phyloP scores from a whole-genome alignment of 2,113 vertebrate genomes.

The Cyphomyrus discorhynchus region DNA sequence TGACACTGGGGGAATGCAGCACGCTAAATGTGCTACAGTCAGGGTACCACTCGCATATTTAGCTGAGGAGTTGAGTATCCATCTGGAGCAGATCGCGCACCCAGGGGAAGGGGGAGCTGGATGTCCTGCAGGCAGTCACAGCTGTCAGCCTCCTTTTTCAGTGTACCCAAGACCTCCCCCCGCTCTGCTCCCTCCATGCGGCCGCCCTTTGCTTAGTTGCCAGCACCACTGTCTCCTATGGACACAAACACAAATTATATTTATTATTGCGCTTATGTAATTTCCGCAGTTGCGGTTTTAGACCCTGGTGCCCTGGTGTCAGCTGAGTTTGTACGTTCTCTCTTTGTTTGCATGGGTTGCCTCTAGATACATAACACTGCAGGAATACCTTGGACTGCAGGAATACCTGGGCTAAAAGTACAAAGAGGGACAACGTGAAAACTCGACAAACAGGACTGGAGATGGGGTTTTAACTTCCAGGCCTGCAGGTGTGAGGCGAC shows the following conservation, averaged over 20 bases:
- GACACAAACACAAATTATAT: background rate
- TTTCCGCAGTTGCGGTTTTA: background rate
- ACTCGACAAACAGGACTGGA: background rate
- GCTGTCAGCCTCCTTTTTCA: slow-evolving; percentile 9
- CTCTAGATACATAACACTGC: background rate
- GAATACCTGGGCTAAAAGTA: background rate
- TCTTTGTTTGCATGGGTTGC: background rate
- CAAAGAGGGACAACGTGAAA: background rate
- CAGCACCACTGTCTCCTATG: background rate
- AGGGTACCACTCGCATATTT: background rate
- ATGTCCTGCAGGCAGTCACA: background rate
- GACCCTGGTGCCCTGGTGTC: background rate
- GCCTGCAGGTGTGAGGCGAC: background rate
- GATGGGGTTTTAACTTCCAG: background rate
- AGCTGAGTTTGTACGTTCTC: background rate
- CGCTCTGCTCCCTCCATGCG: background rate
- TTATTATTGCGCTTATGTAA: background rate
- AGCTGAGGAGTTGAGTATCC: background rate
- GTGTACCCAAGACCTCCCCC: background rate
- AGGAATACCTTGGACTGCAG: background rate
- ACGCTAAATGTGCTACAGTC: background rate
- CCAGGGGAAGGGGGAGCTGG: background rate
- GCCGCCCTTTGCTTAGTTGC: background rate
- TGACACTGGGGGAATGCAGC: background rate
- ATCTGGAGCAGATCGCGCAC: background rate